Percentiles rank a stretch among this genome's conserved stretches.
Evolutionary conservation across 2,797 vertebrate species (phyloP).

Genomic region (Atherinosoma microstoma): DNA sequence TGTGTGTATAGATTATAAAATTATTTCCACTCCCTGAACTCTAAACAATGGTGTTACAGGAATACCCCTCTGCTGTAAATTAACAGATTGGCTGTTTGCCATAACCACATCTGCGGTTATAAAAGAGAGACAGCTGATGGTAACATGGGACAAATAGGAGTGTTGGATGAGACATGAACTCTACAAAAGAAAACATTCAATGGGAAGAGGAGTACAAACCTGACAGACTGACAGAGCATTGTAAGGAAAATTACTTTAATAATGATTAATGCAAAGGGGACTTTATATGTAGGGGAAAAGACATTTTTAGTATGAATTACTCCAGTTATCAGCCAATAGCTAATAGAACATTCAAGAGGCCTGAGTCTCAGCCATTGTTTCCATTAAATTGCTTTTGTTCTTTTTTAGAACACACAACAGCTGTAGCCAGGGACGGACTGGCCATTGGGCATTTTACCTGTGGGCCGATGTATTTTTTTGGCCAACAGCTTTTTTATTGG

Average conservation of each 20-base stretch:
- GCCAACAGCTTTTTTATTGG: too few species aligned
- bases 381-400: background rate
- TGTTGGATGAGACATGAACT: background rate
- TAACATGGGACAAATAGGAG: background rate
- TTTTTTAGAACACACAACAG: background rate
- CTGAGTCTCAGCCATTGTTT: background rate
- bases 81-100: background rate
- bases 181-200: background rate
- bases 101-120: background rate
- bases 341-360: background rate
- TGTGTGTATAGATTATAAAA: conserved; percentile 3
- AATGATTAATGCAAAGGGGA: background rate
- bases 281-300: background rate
- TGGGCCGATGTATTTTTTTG: too few species aligned
- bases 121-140: background rate
- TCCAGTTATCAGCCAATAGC: background rate
- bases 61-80: background rate
- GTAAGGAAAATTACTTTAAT: background rate
- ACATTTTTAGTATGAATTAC: background rate
- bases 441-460: too few species aligned
- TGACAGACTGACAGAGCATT: background rate
- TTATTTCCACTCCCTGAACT: background rate
- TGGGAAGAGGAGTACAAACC: background rate
- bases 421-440: background rate
- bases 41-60: background rate